These are phyloP conservation scores for Corydoras maculifer DNA, from an alignment of 2,113 vertebrate species.

Conservation along the genomic window DNA sequence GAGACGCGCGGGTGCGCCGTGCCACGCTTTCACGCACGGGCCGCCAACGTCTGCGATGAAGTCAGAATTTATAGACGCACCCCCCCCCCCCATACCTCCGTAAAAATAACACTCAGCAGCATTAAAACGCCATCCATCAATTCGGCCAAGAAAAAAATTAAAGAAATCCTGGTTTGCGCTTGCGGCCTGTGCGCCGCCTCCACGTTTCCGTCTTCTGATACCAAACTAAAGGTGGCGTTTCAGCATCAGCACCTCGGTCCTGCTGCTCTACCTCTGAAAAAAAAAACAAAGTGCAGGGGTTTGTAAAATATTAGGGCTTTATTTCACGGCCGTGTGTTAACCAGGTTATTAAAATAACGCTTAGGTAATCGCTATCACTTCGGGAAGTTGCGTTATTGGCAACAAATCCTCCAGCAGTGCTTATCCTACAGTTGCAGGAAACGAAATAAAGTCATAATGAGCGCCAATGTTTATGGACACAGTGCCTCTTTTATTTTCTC, in stretches of 20 bases:
- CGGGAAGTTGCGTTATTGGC: slow-evolving; percentile 1
- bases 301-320: slow-evolving; percentile 8
- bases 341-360: slow-evolving; percentile 15
- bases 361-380: slow-evolving; percentile 9
- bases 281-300: background rate
- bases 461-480: slow-evolving; percentile 47
- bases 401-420: slow-evolving; percentile 9
- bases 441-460: slow-evolving; percentile 27
- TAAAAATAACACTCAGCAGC: slow-evolving; percentile 99
- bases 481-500: slow-evolving; percentile 45
- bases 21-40: slow-evolving; percentile 84
- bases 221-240: slow-evolving; percentile 63
- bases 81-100: slow-evolving; percentile 75
- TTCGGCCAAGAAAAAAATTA: slow-evolving; percentile 46
- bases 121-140: slow-evolving; percentile 99
- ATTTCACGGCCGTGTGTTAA: too few species aligned
- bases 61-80: slow-evolving; percentile 99
- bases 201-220: slow-evolving; percentile 34
- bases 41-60: slow-evolving; percentile 94
- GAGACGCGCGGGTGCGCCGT: slow-evolving; percentile 62
- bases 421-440: background rate
- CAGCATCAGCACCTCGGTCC: slow-evolving; percentile 54
- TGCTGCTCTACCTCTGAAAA: background rate
- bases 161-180: slow-evolving; percentile 68
- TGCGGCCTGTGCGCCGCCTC: slow-evolving; percentile 69